Conservation (phyloP, 2,797 vertebrate genomes). For the Botia almorhae region DNA sequence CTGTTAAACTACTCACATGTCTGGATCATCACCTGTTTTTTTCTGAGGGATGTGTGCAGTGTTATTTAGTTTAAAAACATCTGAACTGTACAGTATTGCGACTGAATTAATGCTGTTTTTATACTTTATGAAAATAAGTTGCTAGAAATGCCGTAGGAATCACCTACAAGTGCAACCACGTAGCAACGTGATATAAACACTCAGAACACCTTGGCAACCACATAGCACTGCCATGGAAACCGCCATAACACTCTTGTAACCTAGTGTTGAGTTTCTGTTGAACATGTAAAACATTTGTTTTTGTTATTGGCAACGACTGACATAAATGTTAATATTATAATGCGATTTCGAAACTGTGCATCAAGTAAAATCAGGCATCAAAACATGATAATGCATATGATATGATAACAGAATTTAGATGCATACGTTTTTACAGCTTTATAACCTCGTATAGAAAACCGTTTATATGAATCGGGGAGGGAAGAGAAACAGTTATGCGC, state of each 20-base stretch:
- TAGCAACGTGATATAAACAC: too few relatives aligned
- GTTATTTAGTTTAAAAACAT: background rate
- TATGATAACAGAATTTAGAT: background rate
- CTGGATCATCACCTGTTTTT: conserved; percentile 17
- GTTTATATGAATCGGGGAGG: background rate
- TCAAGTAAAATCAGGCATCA: background rate
- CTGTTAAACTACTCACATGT: conserved; percentile 32
- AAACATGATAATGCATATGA: background rate
- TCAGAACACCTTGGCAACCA: too few relatives aligned
- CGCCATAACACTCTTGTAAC: too few relatives aligned
- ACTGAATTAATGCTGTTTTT: too few relatives aligned
- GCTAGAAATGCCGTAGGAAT: background rate
- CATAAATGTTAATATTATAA: too few relatives aligned
- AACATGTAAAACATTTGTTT: too few relatives aligned
- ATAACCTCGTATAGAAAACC: background rate
- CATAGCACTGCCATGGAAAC: too few relatives aligned
- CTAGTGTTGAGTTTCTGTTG: too few relatives aligned
- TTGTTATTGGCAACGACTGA: background rate
- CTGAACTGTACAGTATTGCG: background rate
- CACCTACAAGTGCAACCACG: too few relatives aligned
- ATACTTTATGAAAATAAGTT: too few relatives aligned
- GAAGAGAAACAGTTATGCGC: background rate
- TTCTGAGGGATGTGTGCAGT: background rate
- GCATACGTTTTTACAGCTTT: background rate
- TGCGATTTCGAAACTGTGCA: background rate